These are phyloP conservation scores for Phymanthus crucifer DNA, from an alignment of 92 coral and sea anemone genomes.

Conservation along the genomic window DNA sequence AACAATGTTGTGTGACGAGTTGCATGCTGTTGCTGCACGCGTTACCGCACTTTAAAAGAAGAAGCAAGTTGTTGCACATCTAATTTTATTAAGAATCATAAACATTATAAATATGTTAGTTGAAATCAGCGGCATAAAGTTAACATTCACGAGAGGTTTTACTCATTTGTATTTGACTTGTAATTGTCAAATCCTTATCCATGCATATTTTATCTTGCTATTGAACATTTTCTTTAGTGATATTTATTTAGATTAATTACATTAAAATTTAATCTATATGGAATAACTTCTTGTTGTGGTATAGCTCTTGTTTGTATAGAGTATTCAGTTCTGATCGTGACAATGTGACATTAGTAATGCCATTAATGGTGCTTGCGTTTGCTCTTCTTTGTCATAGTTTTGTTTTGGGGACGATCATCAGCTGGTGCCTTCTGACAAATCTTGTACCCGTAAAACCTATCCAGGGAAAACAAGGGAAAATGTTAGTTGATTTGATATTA, in stretches of 20 bases:
- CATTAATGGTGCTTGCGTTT: not conserved
- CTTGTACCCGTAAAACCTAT: not conserved
- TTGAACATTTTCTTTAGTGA: too few species aligned
- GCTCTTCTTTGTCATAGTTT: not conserved
- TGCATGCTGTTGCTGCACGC: too few species aligned
- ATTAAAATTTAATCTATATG: too few species aligned
- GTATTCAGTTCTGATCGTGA: not conserved
- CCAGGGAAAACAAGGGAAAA: not conserved
- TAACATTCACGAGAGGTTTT: not conserved
- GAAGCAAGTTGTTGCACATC: not conserved
- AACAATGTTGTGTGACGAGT: too few species aligned
- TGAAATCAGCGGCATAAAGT: not conserved
- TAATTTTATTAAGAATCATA: not conserved
- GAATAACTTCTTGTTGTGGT: not conserved
- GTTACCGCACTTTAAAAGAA: not conserved
- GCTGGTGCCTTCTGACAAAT: not conserved
- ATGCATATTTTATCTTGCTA: too few species aligned
- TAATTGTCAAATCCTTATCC: not conserved
- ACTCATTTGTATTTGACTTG: not conserved
- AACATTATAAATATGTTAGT: not conserved
- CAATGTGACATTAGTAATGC: not conserved
- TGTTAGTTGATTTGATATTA: too few species aligned
- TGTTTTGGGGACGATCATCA: not conserved
- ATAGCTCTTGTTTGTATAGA: not conserved
- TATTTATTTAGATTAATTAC: too few species aligned